Evolutionary conservation across 2,113 vertebrate species (phyloP).

Genomic region (Sturnira hondurensis): DNA sequence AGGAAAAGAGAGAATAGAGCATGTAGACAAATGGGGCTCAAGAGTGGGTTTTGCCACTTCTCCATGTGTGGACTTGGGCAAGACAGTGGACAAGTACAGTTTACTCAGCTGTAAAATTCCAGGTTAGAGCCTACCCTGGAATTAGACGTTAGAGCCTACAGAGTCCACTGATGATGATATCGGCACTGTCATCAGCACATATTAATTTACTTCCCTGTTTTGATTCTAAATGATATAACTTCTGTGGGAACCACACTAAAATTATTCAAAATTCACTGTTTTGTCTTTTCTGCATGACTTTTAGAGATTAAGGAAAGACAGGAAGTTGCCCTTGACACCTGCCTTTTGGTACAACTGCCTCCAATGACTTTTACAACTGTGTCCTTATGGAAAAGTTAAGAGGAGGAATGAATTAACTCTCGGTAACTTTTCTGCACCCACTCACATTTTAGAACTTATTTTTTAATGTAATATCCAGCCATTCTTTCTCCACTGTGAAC

Average conservation of each 20-base stretch:
- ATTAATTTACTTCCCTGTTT: not conserved
- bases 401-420: not conserved
- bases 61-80: fast-evolving
- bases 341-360: not conserved
- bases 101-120: no score
- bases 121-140: fast-evolving
- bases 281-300: not conserved
- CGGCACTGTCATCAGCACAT: not conserved
- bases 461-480: not conserved
- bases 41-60: not conserved
- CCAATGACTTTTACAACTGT: not conserved
- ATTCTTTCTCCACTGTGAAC: not conserved
- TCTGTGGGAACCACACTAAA: not conserved
- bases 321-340: not conserved
- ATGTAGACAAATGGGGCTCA: fast-evolving
- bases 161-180: not conserved
- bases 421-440: not conserved
- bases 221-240: not conserved
- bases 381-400: not conserved
- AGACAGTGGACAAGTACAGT: fast-evolving
- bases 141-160: no score
- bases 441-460: not conserved
- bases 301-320: not conserved
- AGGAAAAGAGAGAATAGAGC: not conserved
- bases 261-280: not conserved